phyloP scores from a whole-genome alignment of 2,113 vertebrate genomes.

The Channa argus region DNA sequence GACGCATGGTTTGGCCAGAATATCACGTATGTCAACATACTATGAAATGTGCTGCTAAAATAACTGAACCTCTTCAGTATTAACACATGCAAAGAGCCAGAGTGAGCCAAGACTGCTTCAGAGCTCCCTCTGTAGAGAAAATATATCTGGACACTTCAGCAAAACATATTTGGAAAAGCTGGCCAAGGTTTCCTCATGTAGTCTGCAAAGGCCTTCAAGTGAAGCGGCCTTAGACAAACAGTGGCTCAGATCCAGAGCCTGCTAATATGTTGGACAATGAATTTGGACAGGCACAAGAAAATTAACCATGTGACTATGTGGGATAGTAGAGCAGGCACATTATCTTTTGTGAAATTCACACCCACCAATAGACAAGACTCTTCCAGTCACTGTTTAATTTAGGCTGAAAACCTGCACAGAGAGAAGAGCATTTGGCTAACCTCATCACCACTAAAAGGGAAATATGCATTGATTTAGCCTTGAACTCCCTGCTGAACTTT shows the following conservation, averaged over 20 bases:
- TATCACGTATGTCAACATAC: constrained; percentile 73
- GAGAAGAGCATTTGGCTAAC: constrained; percentile 65
- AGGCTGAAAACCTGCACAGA: constrained; percentile 52
- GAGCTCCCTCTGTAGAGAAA: constrained; percentile 64
- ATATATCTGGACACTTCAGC: constrained; percentile 73
- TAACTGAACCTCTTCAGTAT: constrained; percentile 70
- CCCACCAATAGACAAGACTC: constrained; percentile 55
- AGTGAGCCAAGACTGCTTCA: constrained; percentile 67
- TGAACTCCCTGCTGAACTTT: constrained; percentile 82
- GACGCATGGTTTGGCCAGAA: constrained; percentile 59
- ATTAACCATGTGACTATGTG: constrained; percentile 60
- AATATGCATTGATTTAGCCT: constrained; percentile 82
- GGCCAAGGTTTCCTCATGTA: constrained; percentile 69
- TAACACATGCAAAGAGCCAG: constrained; percentile 66
- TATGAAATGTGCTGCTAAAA: constrained; percentile 75
- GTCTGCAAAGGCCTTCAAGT: constrained; percentile 68
- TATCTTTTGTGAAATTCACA: constrained; percentile 69
- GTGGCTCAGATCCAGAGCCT: constrained; percentile 66
- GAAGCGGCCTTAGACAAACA: constrained; percentile 75
- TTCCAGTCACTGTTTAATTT: constrained; percentile 64
- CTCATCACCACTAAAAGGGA: constrained; percentile 75
- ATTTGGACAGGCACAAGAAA: constrained; percentile 53
- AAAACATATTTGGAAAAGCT: constrained; percentile 71
- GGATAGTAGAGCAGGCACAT: constrained; percentile 61
- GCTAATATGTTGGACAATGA: constrained; percentile 71